These are phyloP conservation scores for Pogona vitticeps DNA, from an alignment of 2,113 vertebrate species.

Conservation along the genomic window DNA sequence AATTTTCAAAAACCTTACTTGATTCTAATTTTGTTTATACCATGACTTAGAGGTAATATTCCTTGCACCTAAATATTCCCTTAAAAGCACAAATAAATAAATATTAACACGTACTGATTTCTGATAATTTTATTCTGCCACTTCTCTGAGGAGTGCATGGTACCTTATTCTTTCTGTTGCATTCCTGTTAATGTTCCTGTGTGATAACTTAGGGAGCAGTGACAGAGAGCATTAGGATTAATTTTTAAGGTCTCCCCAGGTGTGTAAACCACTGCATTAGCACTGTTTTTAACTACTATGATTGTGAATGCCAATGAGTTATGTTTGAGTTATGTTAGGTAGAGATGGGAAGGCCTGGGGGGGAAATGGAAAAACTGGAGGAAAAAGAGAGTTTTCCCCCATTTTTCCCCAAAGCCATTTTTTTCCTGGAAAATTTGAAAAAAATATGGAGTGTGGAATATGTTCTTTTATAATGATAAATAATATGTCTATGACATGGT, in stretches of 20 bases:
- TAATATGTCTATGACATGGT: no score
- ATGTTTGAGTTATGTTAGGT: no score
- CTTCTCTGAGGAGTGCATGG: not conserved
- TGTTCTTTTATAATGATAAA: no score
- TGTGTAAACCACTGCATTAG: not conserved
- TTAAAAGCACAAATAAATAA: no score
- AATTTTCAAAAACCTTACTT: not conserved
- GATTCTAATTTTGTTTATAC: not conserved
- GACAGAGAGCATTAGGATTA: not conserved
- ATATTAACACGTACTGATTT: not conserved
- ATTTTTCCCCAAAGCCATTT: no score
- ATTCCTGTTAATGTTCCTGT: not conserved
- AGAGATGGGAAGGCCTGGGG: no score
- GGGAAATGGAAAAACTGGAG: no score
- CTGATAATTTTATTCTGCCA: not conserved
- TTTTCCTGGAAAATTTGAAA: no score
- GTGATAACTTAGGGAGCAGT: not conserved
- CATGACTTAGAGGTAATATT: not conserved
- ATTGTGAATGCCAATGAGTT: not conserved
- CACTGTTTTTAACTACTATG: no score
- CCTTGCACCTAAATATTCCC: not conserved
- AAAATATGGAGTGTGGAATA: not conserved
- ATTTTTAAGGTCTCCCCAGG: not conserved
- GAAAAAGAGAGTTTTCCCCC: no score
- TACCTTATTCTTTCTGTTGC: not conserved